Percentiles rank a stretch among this genome's conserved stretches.
These are phyloP conservation scores for Desoria tigrina DNA, from an alignment of 2,888 invertebrate genomes.

Conservation along the genomic window DNA sequence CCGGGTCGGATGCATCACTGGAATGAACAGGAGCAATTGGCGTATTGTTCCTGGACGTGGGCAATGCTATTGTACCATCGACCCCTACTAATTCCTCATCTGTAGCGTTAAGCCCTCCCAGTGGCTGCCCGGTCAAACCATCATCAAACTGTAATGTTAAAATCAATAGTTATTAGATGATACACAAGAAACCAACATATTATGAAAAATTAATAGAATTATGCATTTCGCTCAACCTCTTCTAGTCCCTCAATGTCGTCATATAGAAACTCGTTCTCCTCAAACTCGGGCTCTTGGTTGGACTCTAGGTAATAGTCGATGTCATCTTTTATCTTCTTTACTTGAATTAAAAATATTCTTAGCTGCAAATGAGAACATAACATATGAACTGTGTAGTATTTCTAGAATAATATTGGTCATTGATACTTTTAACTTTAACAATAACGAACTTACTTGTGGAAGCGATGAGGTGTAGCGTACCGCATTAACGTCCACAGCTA, in stretches of 20 bases:
- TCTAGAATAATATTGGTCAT: too few relatives aligned
- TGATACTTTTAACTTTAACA: too few relatives aligned
- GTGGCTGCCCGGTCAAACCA: slow-evolving; percentile 48
- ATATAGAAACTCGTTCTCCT: slow-evolving; percentile 93
- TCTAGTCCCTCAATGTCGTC: slow-evolving; percentile 93
- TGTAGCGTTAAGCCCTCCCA: slow-evolving; percentile 36
- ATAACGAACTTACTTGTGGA: not conserved
- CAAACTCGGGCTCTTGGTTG: slow-evolving; percentile 91
- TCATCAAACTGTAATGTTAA: slow-evolving; percentile 40
- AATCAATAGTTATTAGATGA: slow-evolving; percentile 9
- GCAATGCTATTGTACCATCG: slow-evolving; percentile 78
- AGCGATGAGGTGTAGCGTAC: slow-evolving; percentile 59
- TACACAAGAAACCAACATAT: not conserved
- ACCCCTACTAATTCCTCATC: slow-evolving; percentile 67
- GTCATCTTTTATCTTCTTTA: slow-evolving; percentile 93
- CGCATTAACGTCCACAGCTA: slow-evolving; percentile 93
- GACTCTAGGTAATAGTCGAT: slow-evolving; percentile 97
- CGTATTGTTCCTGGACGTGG: slow-evolving; percentile 75
- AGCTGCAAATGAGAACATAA: slow-evolving; percentile 31
- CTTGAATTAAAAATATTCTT: slow-evolving; percentile 62
- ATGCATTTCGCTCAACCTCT: slow-evolving; percentile 64
- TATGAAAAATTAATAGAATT: not conserved
- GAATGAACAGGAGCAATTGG: slow-evolving; percentile 69
- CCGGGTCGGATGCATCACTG: slow-evolving; percentile 64
- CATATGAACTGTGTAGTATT: too few relatives aligned